Conservation (phyloP, 2,888 invertebrate genomes). For the Agrotis clavis region DNA sequence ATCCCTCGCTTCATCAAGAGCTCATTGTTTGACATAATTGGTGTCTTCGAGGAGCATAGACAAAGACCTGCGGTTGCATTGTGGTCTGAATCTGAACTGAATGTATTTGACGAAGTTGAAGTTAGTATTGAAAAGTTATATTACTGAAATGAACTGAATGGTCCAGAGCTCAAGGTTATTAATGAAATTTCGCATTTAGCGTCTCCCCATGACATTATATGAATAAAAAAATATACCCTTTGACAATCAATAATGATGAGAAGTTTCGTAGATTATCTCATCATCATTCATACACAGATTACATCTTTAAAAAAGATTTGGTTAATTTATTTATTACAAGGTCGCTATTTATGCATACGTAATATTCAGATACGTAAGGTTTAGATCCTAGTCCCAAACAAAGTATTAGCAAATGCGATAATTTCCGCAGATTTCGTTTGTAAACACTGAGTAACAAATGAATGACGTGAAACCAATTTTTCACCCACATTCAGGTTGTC, state of each 20-base stretch:
- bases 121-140: conserved; percentile 11
- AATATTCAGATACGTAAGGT: too few species aligned
- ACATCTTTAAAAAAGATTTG: too few species aligned
- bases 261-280: too few species aligned
- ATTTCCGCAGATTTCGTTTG: background rate
- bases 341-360: background rate
- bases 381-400: background rate
- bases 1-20: conserved; percentile 38
- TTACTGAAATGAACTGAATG: background rate
- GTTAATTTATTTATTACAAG: too few species aligned
- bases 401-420: background rate
- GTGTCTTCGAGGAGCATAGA: conserved; percentile 27
- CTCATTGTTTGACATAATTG: conserved; percentile 53
- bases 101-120: conserved; percentile 18
- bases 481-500: conserved; percentile 16
- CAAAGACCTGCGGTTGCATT: conserved; percentile 45
- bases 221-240: too few species aligned
- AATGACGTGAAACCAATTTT: conserved; percentile 38
- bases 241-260: too few species aligned
- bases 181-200: background rate
- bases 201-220: too few species aligned
- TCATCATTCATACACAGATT: too few species aligned
- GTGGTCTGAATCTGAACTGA: conserved; percentile 26
- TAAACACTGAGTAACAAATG: background rate
- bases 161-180: background rate